phyloP scores from a whole-genome alignment of 2,888 invertebrate genomes.

The Coenonympha arcania region DNA sequence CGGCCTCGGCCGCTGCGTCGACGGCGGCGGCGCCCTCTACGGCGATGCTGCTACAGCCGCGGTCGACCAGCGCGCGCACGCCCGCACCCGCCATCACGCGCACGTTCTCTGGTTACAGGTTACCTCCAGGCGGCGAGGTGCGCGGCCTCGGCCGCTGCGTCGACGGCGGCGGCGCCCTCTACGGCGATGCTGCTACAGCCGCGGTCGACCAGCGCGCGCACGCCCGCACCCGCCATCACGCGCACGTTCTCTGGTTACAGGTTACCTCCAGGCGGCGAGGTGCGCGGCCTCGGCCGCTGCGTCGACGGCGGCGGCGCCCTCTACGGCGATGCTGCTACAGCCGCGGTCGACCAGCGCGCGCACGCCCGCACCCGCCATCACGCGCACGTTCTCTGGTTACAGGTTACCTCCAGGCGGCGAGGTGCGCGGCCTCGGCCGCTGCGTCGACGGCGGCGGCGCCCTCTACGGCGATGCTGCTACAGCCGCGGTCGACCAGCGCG shows the following conservation, averaged over 20 bases:
- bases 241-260: no score
- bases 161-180: slow-evolving; percentile 74
- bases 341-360: slow-evolving; percentile 39
- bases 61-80: slow-evolving; percentile 38
- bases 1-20: slow-evolving; percentile 80
- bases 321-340: slow-evolving; percentile 55
- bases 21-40: slow-evolving; percentile 75
- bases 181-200: slow-evolving; percentile 50
- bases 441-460: slow-evolving; percentile 74
- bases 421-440: slow-evolving; percentile 78
- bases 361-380: slow-evolving; percentile 57
- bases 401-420: slow-evolving; percentile 74
- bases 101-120: no score
- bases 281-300: slow-evolving; percentile 80
- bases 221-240: slow-evolving; percentile 55
- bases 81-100: slow-evolving; percentile 57
- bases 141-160: slow-evolving; percentile 80
- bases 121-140: slow-evolving; percentile 75
- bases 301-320: slow-evolving; percentile 73
- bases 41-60: slow-evolving; percentile 38
- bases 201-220: slow-evolving; percentile 38
- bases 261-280: slow-evolving; percentile 74
- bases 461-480: slow-evolving; percentile 64
- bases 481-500: slow-evolving; percentile 39
- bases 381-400: no score